Evolutionary conservation across 2,888 invertebrate genomes (phyloP).

Genomic region (Thera obeliscata): DNA sequence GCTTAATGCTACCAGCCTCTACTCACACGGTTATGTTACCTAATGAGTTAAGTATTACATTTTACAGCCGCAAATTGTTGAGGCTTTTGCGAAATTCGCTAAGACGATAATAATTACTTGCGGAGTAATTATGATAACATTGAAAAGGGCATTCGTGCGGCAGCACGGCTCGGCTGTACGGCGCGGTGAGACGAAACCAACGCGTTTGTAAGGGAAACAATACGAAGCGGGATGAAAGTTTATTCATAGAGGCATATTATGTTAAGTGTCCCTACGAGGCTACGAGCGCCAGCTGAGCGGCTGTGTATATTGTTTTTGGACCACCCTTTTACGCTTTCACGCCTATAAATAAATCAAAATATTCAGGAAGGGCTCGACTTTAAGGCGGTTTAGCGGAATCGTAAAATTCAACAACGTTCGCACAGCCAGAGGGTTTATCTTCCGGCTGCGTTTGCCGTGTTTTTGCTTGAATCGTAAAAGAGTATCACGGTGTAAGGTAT

Average conservation of each 20-base stretch:
- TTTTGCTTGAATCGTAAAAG: slow-evolving; percentile 82
- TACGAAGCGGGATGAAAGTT: slow-evolving; percentile 48
- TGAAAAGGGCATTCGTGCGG: slow-evolving; percentile 35
- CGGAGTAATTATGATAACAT: slow-evolving; percentile 36
- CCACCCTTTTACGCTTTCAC: slow-evolving; percentile 81
- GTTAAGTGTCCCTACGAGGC: slow-evolving; percentile 64
- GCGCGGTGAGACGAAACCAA: slow-evolving; percentile 28
- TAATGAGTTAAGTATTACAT: slow-evolving; percentile 78
- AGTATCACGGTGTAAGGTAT: slow-evolving; percentile 65
- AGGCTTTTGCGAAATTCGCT: slow-evolving; percentile 57
- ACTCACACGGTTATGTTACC: slow-evolving; percentile 75
- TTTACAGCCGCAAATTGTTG: slow-evolving; percentile 68
- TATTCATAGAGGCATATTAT: slow-evolving; percentile 65
- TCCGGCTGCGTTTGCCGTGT: slow-evolving; percentile 74
- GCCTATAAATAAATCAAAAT: slow-evolving; percentile 85
- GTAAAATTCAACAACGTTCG: slow-evolving; percentile 83
- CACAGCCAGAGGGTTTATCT: slow-evolving; percentile 78
- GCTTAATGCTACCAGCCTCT: slow-evolving; percentile 76
- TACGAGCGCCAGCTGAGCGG: slow-evolving; percentile 64
- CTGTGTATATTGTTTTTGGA: slow-evolving; percentile 79
- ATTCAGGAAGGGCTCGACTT: slow-evolving; percentile 83
- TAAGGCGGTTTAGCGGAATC: slow-evolving; percentile 84
- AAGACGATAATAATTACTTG: slow-evolving; percentile 56
- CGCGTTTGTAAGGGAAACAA: slow-evolving; percentile 42
- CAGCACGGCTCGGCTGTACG: slow-evolving; percentile 25